phyloP scores from a whole-genome alignment of 2,113 vertebrate species.

The Suricata suricatta region DNA sequence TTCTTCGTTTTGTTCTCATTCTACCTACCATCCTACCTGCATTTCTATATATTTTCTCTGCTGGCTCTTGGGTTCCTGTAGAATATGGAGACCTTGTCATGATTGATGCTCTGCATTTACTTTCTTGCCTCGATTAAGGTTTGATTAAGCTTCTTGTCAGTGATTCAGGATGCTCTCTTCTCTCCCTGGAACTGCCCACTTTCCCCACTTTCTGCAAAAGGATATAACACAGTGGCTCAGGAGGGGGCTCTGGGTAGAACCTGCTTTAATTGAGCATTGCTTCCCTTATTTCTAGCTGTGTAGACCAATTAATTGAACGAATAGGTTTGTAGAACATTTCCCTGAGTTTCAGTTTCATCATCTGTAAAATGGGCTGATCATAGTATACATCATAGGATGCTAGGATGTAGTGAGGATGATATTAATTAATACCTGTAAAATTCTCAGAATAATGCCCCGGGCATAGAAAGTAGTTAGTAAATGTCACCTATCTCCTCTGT shows the following conservation, averaged over 20 bases:
- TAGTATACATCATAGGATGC: background rate
- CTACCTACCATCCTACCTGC: background rate
- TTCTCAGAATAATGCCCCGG: background rate
- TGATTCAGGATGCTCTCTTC: background rate
- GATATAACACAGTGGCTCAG: background rate
- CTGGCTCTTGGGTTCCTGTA: background rate
- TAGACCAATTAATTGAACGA: background rate
- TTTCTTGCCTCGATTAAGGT: background rate
- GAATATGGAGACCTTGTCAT: background rate
- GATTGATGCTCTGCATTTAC: background rate
- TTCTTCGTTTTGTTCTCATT: background rate
- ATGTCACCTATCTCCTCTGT: background rate
- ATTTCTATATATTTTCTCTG: background rate
- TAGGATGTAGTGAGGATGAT: background rate
- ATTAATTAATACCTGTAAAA: background rate
- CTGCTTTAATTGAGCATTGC: background rate
- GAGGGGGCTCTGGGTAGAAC: background rate
- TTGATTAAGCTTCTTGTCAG: background rate
- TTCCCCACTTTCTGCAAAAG: background rate
- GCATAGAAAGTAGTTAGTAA: background rate
- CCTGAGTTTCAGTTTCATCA: background rate
- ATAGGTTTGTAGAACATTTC: background rate
- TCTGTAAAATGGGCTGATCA: background rate
- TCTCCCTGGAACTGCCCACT: background rate
- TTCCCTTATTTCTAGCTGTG: background rate